Percentiles rank a stretch among this genome's conserved stretches.
Conservation (phyloP, 2,888 invertebrate species). For the Petrophora chlorosata region DNA sequence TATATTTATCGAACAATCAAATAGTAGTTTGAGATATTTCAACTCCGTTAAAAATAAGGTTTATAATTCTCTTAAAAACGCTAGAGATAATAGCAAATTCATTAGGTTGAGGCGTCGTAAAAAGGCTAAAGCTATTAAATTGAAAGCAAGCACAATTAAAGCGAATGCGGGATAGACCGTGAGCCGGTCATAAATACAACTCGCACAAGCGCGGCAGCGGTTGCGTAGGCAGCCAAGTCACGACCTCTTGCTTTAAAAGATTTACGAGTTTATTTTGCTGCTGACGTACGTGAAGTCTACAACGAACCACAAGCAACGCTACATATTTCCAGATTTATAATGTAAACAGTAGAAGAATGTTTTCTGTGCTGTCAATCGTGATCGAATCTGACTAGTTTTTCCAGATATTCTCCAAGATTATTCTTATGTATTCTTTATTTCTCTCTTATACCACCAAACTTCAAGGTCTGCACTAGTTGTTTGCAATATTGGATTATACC, state of each 20-base stretch:
- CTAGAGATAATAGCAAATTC: conserved; percentile 35
- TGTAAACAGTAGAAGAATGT: conserved; percentile 10
- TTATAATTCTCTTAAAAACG: conserved; percentile 17
- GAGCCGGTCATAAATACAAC: conserved; percentile 42
- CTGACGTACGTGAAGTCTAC: conserved; percentile 35
- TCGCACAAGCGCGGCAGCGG: not conserved
- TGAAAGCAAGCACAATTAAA: conserved; percentile 42
- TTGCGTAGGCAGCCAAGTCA: conserved; percentile 31
- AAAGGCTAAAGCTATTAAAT: conserved; percentile 43
- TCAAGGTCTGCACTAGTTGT: too few species aligned
- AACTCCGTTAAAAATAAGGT: conserved; percentile 15
- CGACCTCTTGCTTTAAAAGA: conserved; percentile 36
- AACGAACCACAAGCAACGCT: conserved; percentile 31
- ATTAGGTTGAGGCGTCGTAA: conserved; percentile 43
- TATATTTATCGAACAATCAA: not conserved
- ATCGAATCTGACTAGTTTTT: conserved; percentile 1
- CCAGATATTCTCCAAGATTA: too few species aligned
- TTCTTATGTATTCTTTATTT: too few species aligned
- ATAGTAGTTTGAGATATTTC: not conserved
- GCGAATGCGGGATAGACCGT: conserved; percentile 36
- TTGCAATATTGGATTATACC: too few species aligned
- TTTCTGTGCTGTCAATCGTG: conserved; percentile 12
- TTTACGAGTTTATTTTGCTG: conserved; percentile 46
- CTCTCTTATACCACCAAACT: too few species aligned
- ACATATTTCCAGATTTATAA: conserved; percentile 17